Percentiles rank a stretch among this genome's conserved stretches.
These are phyloP conservation scores for Cryptophagus acutangulus DNA, from an alignment of 2,888 invertebrate species.

Conservation along the genomic window DNA sequence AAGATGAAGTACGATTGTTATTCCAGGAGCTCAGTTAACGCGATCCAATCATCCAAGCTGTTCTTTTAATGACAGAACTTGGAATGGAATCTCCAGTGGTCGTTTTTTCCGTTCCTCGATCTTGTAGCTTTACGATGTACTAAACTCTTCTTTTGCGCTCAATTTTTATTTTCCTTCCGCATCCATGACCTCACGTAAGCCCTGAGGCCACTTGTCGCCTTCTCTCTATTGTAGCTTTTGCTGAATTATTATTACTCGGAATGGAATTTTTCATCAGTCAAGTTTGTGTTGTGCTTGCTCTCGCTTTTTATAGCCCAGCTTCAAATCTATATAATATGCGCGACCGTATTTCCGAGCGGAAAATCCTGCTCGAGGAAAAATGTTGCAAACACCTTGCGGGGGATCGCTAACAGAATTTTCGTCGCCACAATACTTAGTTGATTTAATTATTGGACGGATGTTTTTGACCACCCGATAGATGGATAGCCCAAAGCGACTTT, in stretches of 20 bases:
- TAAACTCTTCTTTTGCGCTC: conserved; percentile 33
- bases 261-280: conserved; percentile 30
- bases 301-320: not conserved
- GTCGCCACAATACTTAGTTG: too few species aligned
- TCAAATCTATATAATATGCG: too few species aligned
- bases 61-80: conserved; percentile 40
- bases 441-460: too few species aligned
- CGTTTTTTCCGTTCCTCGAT: conserved; percentile 33
- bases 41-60: conserved; percentile 40
- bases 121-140: conserved; percentile 40
- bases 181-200: conserved; percentile 38
- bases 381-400: too few species aligned
- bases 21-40: conserved; percentile 34
- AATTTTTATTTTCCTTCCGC: conserved; percentile 37
- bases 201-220: conserved; percentile 30
- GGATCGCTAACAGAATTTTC: too few species aligned
- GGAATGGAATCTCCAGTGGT: conserved; percentile 39
- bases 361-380: too few species aligned
- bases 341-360: too few species aligned
- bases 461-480: too few species aligned
- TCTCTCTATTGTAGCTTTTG: conserved; percentile 19
- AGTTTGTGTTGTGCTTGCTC: not conserved
- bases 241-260: conserved; percentile 29
- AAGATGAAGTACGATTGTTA: conserved; percentile 39
- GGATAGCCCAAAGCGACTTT: too few species aligned